Base-by-base conservation (phyloP, 2,113 vertebrate genomes). In the Pseudolaguvia tuberculata region DNA sequence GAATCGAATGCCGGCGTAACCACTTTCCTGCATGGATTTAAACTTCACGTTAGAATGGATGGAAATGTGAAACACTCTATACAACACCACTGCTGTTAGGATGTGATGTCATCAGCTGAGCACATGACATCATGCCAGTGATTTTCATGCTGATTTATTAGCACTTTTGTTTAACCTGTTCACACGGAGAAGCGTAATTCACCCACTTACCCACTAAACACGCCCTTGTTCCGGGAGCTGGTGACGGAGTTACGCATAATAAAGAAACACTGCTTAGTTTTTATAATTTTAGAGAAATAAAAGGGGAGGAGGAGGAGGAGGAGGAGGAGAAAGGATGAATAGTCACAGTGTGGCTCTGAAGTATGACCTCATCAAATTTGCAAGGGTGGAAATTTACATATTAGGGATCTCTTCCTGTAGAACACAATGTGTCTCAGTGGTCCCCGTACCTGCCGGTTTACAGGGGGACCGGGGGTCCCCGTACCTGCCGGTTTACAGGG, bases 101-200 rank as follows among this genome's bases (percentile, higher is more conserved):
- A 48, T 10, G 23, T 48, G 21, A 48, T 4, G 23, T 47, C 39
- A 42, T 42, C 39, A 9, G 39, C 39, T 42, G 39, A 42, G 39
- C 39, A 9, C 39, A 35, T 35, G 39, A 42, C 39, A 42, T 42
- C 39, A 42, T 42, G 7, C 7, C 1, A 39, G 13, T 39, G 63
- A 62, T 29, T 71, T n/a, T 79, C 67, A 65, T 71, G 45, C 66
- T 66, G 78, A 63, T 47, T 23, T 62, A 75, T 71, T 59, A 67
- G 68, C 68, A 51, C 45, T 31, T 72, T 35, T 71, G 68, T 66
- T 75, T 27, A 70, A 63, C 52, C n/a, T 45, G 42, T 75, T 50
- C 66, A 21, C 45, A 23, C 14, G 17, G 7, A 35, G 27, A 29
- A 72, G 45, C 25, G 23, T 23, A 58, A 67, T 58, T 51, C 67